Evolutionary conservation across 2,797 vertebrate genomes (phyloP).

Genomic region (Botia almorhae): DNA sequence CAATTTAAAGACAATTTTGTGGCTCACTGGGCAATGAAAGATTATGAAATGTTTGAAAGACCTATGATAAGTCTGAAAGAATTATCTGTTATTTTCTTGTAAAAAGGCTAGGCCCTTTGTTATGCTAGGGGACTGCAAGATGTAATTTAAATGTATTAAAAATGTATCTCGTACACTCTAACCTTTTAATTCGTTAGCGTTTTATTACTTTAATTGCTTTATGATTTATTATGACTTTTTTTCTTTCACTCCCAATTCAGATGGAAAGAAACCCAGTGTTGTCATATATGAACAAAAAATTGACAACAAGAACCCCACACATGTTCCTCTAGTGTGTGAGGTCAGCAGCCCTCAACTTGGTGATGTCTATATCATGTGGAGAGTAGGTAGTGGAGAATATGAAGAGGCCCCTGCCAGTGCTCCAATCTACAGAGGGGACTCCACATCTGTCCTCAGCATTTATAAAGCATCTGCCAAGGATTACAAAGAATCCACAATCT

Average conservation of each 20-base stretch:
- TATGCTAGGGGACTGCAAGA: neutral
- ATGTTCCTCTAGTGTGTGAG: conserved; percentile 4
- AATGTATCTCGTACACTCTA: no score
- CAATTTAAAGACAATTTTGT: neutral
- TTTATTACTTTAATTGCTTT: neutral
- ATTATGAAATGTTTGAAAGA: no score
- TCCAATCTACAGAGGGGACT: neutral
- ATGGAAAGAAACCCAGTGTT: neutral
- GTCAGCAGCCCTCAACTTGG: conserved; percentile 1
- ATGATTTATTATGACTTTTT: neutral
- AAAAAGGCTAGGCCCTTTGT: neutral
- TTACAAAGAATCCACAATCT: rapidly evolving
- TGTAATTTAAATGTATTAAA: no score
- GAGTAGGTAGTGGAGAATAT: rapidly evolving
- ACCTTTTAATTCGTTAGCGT: no score
- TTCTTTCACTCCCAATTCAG: neutral
- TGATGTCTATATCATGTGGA: conserved; percentile 36
- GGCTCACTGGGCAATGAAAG: neutral
- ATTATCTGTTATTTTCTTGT: no score
- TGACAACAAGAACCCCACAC: rapidly evolving
- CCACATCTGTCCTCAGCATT: conserved; percentile 3
- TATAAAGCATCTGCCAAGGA: neutral
- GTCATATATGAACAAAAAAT: neutral
- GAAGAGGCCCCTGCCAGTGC: neutral
- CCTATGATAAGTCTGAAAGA: no score